These are phyloP conservation scores for Apoda limacodes DNA, from an alignment of 2,888 invertebrate species.

Conservation along the genomic window DNA sequence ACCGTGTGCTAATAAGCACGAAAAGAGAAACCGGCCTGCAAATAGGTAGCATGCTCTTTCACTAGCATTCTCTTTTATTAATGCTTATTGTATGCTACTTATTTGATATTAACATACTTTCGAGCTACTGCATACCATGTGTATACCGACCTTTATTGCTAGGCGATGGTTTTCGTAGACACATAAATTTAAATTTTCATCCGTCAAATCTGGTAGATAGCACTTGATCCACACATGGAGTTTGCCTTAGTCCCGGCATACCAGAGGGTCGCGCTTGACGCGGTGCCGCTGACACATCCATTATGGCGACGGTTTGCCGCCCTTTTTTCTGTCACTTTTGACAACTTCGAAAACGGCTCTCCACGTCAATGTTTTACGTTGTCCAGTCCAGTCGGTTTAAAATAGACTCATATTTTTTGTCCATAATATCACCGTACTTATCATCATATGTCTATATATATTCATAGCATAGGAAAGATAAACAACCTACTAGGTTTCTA, in stretches of 20 bases:
- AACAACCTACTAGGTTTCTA: no score
- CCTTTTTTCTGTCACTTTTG: constrained; percentile 67
- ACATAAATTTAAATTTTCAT: constrained; percentile 32
- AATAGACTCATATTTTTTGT: no score
- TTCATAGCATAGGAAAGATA: no score
- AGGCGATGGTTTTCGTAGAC: not conserved
- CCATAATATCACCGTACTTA: no score
- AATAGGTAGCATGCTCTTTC: no score
- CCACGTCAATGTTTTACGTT: constrained; percentile 51
- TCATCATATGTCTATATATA: no score
- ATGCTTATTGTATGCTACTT: no score
- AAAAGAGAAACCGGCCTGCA: no score
- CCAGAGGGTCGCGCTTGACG: constrained; percentile 48
- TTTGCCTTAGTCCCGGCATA: constrained; percentile 40
- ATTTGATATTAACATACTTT: constrained; percentile 4
- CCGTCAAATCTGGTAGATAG: constrained; percentile 33
- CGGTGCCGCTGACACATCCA: constrained; percentile 66
- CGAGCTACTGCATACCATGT: constrained; percentile 9
- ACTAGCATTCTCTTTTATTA: no score
- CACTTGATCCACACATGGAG: constrained; percentile 51
- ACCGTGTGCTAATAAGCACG: no score
- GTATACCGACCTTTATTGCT: constrained; percentile 9
- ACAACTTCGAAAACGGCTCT: constrained; percentile 65
- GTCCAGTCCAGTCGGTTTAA: no score
- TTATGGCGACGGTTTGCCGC: constrained; percentile 65